A percentile compares a stretch with the other conserved stretches of the same genome.
Evolutionary conservation across 2,113 vertebrate species (phyloP).

Genomic region (Pithys albifrons): DNA sequence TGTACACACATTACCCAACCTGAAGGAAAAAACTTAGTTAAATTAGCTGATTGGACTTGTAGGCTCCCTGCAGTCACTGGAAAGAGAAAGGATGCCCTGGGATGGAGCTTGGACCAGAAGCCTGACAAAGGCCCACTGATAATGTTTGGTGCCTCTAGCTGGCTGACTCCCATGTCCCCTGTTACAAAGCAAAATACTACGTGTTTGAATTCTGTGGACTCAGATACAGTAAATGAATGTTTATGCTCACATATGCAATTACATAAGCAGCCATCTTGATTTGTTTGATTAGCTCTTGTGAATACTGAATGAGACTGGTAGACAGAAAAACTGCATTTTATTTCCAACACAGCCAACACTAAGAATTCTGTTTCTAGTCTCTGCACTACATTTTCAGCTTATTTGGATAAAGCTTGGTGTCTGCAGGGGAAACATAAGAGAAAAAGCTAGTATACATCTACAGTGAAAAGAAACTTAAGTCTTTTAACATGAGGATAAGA

Average conservation of each 20-base stretch:
- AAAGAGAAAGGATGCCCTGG: not conserved
- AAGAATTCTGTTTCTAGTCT: not conserved
- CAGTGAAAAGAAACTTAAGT: not conserved
- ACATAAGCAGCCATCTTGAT: constrained; percentile 19
- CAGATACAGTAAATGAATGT: constrained; percentile 1
- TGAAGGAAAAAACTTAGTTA: not conserved
- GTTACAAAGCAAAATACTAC: not conserved
- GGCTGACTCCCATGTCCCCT: not conserved
- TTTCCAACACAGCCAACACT: not conserved
- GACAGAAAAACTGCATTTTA: not conserved
- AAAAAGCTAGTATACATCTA: not conserved
- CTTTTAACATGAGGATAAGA: not conserved
- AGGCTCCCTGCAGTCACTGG: not conserved
- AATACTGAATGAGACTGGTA: not conserved
- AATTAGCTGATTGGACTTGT: not conserved
- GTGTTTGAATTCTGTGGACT: not conserved
- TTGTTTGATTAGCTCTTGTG: constrained; percentile 26
- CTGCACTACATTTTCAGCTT: not conserved
- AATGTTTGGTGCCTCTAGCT: not conserved
- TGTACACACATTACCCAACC: not conserved
- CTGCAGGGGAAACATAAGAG: not conserved
- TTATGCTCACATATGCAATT: constrained; percentile 1
- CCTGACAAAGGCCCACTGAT: not conserved
- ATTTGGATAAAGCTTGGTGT: not conserved
- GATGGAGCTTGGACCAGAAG: not conserved